phyloP scores from a whole-genome alignment of 2,888 invertebrate species.

The Carabus problematicus region DNA sequence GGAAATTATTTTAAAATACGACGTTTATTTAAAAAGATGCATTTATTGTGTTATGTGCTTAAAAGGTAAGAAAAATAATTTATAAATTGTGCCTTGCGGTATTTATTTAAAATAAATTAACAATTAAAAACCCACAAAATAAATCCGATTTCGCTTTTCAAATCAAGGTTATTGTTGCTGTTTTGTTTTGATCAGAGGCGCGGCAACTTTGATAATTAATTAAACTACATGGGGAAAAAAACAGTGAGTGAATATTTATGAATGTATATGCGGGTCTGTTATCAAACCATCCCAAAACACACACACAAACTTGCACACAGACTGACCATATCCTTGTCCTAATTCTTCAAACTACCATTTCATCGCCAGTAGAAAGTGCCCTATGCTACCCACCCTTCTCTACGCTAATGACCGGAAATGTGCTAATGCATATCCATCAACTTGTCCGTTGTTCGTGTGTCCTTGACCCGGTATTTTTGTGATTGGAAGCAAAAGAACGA shows the following conservation, averaged over 20 bases:
- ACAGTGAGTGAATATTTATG: constrained; percentile 6
- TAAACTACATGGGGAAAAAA: constrained; percentile 7
- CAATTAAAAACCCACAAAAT: too few relatives aligned
- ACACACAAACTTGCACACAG: too few relatives aligned
- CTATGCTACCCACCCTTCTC: background rate
- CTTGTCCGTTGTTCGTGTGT: background rate
- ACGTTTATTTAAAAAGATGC: too few relatives aligned
- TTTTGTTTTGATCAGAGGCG: background rate
- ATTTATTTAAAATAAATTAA: too few relatives aligned
- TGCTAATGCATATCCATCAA: constrained; percentile 34
- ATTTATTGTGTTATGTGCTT: too few relatives aligned
- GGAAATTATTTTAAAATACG: too few relatives aligned
- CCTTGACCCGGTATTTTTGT: constrained; percentile 19
- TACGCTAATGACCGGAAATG: constrained; percentile 27
- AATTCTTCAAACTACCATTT: background rate
- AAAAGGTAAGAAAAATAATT: too few relatives aligned
- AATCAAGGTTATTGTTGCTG: too few relatives aligned
- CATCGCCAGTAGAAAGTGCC: constrained; percentile 1
- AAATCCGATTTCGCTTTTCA: too few relatives aligned
- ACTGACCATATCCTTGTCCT: constrained; percentile 15
- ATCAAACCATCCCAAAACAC: background rate
- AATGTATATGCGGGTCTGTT: constrained; percentile 15
- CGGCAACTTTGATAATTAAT: constrained; percentile 15
- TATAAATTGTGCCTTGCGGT: too few relatives aligned
- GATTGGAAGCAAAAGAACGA: too few relatives aligned